A percentile compares a stretch with the other conserved stretches of the same genome.
Conservation (phyloP, 2,797 vertebrate genomes). For the Pangasius mekongensis region DNA sequence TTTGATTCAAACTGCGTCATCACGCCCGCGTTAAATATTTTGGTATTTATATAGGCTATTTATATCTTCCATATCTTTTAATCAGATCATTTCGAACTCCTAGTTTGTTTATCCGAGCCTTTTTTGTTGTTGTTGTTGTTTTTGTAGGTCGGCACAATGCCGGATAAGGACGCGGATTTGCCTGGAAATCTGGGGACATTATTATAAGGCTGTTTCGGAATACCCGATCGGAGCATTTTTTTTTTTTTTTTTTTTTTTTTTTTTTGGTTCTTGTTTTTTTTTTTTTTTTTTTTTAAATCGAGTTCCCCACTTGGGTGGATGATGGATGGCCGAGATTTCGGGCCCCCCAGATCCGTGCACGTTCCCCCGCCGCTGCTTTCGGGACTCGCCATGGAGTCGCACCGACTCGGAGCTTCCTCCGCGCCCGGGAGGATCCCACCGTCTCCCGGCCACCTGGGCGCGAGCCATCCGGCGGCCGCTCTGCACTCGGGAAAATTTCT, state of each 20-base stretch:
- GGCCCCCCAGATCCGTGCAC: slow-evolving; percentile 90
- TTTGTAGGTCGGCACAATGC: slow-evolving; percentile 79
- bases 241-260: slow-evolving; percentile 59
- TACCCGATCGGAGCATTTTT: slow-evolving; percentile 71
- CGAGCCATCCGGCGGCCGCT: slow-evolving; percentile 81
- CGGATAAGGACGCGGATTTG: slow-evolving; percentile 75
- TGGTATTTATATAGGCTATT: neutral
- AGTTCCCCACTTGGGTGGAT: slow-evolving; percentile 78
- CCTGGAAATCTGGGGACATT: slow-evolving; percentile 73
- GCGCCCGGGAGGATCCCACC: slow-evolving; percentile 86
- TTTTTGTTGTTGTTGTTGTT: slow-evolving; percentile 50
- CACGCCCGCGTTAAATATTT: slow-evolving; percentile 8
- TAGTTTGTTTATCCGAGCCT: slow-evolving; percentile 48
- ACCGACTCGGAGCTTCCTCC: slow-evolving; percentile 85
- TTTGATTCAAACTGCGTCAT: slow-evolving; percentile 61
- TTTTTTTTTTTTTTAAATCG: slow-evolving; percentile 57
- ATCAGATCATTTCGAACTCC: neutral
- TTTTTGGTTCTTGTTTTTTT: slow-evolving; percentile 57
- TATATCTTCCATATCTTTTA: slow-evolving; percentile 4
- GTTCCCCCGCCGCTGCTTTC: slow-evolving; percentile 89
- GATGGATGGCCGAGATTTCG: slow-evolving; percentile 99
- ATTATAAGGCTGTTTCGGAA: slow-evolving; percentile 75
- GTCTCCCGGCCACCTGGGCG: slow-evolving; percentile 82
- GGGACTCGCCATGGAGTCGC: slow-evolving; percentile 89
- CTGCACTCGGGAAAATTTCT: slow-evolving; percentile 90